Conservation (phyloP, 2,113 vertebrate genomes). For the Amphilophus citrinellus region DNA sequence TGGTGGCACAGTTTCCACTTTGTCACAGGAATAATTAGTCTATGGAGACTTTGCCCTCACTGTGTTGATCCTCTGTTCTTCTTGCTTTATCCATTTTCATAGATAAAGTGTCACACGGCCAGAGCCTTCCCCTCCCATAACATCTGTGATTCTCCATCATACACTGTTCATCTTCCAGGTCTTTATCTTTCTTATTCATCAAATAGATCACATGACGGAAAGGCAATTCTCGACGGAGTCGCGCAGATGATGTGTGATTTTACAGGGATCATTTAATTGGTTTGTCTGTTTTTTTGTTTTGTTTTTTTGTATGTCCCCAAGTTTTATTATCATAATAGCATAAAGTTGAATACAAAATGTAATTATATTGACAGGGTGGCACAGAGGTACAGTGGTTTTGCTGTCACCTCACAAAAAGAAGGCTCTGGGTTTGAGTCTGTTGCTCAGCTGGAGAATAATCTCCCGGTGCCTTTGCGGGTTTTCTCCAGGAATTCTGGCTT, state of each 20-base stretch:
- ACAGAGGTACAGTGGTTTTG: neutral
- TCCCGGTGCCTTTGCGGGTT: neutral
- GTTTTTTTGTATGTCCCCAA: neutral
- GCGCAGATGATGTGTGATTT: slow-evolving; percentile 29
- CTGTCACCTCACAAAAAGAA: neutral
- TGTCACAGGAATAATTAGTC: slow-evolving; percentile 83
- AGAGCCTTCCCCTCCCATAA: slow-evolving; percentile 59
- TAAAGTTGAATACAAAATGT: slow-evolving; percentile 4
- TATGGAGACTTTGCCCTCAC: slow-evolving; percentile 75
- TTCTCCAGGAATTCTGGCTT: neutral
- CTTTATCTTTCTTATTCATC: slow-evolving; percentile 58
- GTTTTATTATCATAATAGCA: slow-evolving; percentile 21
- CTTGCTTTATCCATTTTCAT: slow-evolving; percentile 73
- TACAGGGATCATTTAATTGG: slow-evolving; percentile 2
- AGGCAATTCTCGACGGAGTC: slow-evolving; percentile 26
- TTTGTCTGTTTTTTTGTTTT: neutral
- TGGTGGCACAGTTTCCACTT: slow-evolving; percentile 74
- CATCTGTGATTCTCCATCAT: slow-evolving; percentile 75
- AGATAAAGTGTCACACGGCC: slow-evolving; percentile 72
- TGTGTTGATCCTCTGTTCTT: slow-evolving; percentile 70
- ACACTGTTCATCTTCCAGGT: slow-evolving; percentile 60
- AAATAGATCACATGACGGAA: slow-evolving; percentile 41
- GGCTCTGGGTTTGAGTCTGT: neutral
- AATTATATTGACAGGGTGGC: neutral
- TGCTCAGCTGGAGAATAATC: neutral